Evolutionary conservation across 2,797 vertebrate genomes (phyloP), one percentile per base, ranked within the genome.

Genomic region (Siniperca undulata): DNA sequence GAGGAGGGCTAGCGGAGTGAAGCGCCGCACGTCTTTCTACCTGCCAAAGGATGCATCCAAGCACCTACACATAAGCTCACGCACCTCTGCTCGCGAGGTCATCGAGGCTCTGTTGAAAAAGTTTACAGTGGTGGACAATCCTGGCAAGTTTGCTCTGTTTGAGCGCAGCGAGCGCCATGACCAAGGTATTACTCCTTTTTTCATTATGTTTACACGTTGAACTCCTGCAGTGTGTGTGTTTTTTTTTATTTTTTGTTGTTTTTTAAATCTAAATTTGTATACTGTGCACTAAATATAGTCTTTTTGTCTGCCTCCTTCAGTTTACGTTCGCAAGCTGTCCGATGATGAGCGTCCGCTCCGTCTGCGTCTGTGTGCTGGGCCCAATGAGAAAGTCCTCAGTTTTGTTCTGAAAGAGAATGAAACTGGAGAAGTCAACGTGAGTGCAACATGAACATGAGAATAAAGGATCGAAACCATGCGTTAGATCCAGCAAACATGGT

Each of bases 341-440:
- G 97, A 98, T 10, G 95, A 96, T 0, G 98, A 99, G 83, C 94
- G 90, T 27, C 98, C 98, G 0, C 94, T 99, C 66, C 95, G 92
- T 24, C 93, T 99, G 36, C 97, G 98, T 40, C 95, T 99, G 75
- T 90, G 94, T 50, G 93, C 97, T 0, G 98, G 98, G 0, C 98
- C 98, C 50, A 97, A 93, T 22, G 97, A 99, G 90, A 98, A 98
- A 81, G 87, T 94, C 66, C 95, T 99, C 84, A 97, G 97, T 89
- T 97, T 98, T 36, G 91, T 99, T 77, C 93, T 99, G 61, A 98
- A 98, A 87, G 98, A 99, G 92, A 99, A 99, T 0, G 98, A 99
- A 92, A 98, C 97, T 0, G 98, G 97, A 66, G 98, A 99, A 80
- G 98, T 99, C 82, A 99, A 99, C 1, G 98, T 99, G 90, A 98